Conservation (phyloP, 2,113 vertebrate species). For the Leucoraja erinaceus region DNA sequence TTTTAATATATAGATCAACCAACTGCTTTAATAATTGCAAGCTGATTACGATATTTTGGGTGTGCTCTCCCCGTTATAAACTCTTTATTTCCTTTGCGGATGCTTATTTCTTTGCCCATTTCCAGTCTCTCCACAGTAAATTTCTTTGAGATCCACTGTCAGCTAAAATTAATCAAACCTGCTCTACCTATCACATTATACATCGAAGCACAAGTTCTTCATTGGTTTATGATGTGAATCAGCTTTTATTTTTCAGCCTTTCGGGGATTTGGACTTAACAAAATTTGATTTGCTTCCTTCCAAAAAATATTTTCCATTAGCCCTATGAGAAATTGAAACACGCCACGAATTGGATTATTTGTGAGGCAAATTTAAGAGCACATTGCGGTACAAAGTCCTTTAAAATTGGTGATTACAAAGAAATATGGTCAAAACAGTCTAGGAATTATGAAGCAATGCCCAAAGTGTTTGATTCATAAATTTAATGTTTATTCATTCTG, state of each 20-base stretch:
- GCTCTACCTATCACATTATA: background rate
- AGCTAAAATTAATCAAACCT: background rate
- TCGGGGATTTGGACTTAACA: background rate
- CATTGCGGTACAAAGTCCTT: background rate
- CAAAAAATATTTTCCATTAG: background rate
- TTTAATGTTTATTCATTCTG: background rate
- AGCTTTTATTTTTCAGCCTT: background rate
- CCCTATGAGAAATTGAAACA: background rate
- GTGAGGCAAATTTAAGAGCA: background rate
- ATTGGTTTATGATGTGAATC: background rate
- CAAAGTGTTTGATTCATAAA: background rate
- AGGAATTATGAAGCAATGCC: background rate
- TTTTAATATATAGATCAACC: background rate
- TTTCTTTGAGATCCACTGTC: background rate
- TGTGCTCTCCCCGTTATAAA: background rate
- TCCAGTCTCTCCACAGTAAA: background rate
- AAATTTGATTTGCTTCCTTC: background rate
- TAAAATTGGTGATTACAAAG: background rate
- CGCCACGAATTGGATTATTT: background rate
- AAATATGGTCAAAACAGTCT: background rate
- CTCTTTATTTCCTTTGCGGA: background rate
- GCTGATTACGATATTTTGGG: background rate
- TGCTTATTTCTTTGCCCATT: background rate
- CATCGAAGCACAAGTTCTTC: background rate
- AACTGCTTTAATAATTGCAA: background rate